These are phyloP conservation scores for Laterallus jamaicensis DNA, from an alignment of 2,113 vertebrate genomes.

Conservation along the genomic window DNA sequence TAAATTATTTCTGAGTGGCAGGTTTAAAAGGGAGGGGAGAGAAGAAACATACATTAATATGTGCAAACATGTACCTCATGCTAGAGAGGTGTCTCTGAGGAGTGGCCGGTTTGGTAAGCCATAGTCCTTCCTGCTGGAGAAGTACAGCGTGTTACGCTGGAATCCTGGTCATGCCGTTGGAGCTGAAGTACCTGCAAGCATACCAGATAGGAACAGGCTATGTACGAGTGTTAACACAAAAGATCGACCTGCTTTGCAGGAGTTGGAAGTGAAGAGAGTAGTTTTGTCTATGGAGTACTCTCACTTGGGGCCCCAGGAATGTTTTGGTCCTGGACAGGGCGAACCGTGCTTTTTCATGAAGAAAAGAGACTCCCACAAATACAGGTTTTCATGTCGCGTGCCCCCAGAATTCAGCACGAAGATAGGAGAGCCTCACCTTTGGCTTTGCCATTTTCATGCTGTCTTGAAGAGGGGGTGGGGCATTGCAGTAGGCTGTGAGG, in stretches of 20 bases:
- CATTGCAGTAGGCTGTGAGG: not conserved
- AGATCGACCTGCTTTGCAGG: not conserved
- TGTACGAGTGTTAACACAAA: not conserved
- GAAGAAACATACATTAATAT: not conserved
- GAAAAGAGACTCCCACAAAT: not conserved
- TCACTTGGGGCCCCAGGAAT: not conserved
- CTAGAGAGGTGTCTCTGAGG: slow-evolving; percentile 23
- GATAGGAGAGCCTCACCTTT: not conserved
- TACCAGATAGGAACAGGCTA: not conserved
- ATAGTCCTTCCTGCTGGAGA: not conserved
- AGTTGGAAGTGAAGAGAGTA: not conserved
- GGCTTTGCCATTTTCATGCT: not conserved
- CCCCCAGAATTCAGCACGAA: not conserved
- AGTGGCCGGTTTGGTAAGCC: slow-evolving; percentile 32
- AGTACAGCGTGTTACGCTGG: not conserved
- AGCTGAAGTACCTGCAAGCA: not conserved
- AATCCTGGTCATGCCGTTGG: not conserved
- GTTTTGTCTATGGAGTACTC: not conserved
- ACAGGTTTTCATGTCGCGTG: not conserved
- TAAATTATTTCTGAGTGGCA: slow-evolving; percentile 52
- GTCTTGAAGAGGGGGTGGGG: not conserved
- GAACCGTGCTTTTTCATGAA: not conserved
- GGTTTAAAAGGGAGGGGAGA: slow-evolving; percentile 45
- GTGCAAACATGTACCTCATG: not conserved
- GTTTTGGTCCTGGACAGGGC: not conserved